Evolutionary conservation across 2,888 invertebrate species (phyloP), one percentile per base, ranked within the genome.

Genomic region (Odontomyia ornata): DNA sequence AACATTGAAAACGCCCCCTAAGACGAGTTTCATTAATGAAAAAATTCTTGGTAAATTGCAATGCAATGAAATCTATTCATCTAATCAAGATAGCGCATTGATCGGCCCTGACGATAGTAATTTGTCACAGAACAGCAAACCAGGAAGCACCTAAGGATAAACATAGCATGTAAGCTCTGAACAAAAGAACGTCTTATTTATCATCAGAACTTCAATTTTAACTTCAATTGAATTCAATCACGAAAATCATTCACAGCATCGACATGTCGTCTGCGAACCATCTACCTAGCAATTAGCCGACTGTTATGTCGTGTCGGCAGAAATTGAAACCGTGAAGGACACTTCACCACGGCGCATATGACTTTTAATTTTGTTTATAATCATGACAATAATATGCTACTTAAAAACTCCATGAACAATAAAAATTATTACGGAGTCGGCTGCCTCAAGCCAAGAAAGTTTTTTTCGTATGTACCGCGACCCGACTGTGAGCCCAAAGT

Each of bases 311-410:
- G 47, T 69, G 69, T 46, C 69, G 46, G 11, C 46, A 36, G 69
- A 30, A 18, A 21, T 72, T 57, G 28, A 52, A 30, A 72, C 72
- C 73, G 36, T 73, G 73, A 73, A 73, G 73, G 73, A 73, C 73
- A 73, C 73, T 57, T 73, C 73, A 57, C 36, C 23, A 18, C 69
- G 46, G 4, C 47, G 46, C 21, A 47, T 57, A 73, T 73, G 73
- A 73, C 73, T 73, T 73, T 73, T 73, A 60, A 73, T 57, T 73
- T 73, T 73, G 57, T 73, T 73, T 73, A 73, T 73, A 73, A 60
- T 73, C 73, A 73, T 27, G 73, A 73, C 73, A 73, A 73, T 57
- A 73, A 73, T 60, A 57, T 15, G 43, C 73, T 73, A 57, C 73
- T 47, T 69, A n/a, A 46, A 27, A 69, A 23, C 69, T 47, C 3